Percentiles rank a stretch among this genome's conserved stretches.
phyloP scores from a whole-genome alignment of 2,113 vertebrate species.

The Thunnus maccoyii region DNA sequence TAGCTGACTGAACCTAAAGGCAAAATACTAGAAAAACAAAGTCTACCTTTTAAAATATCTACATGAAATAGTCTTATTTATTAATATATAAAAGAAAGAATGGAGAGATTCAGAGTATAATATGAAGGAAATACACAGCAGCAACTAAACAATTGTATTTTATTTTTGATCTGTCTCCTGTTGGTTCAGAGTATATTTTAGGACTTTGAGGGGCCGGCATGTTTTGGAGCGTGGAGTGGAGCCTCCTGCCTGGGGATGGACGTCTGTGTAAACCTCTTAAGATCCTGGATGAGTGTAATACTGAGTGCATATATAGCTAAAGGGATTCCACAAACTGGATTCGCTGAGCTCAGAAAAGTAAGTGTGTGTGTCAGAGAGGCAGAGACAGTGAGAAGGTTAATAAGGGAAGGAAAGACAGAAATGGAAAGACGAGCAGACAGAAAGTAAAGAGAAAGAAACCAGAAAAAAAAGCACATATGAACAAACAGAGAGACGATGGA shows the following conservation, averaged over 20 bases:
- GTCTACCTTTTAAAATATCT: too few relatives aligned
- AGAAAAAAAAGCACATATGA: neutral
- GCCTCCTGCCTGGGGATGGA: conserved; percentile 29
- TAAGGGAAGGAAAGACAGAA: neutral
- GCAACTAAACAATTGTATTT: neutral
- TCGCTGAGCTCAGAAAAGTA: neutral
- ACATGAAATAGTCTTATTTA: too few relatives aligned
- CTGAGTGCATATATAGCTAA: conserved; percentile 16
- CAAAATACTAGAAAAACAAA: too few relatives aligned
- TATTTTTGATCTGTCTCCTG: neutral
- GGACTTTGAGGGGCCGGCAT: conserved; percentile 11
- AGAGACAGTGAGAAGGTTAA: conserved; percentile 12
- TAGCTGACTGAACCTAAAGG: too few relatives aligned
- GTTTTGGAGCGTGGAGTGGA: neutral
- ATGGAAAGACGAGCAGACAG: conserved; percentile 23
- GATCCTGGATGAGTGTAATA: conserved; percentile 22
- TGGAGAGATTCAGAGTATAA: neutral
- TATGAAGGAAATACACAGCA: neutral
- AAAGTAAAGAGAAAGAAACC: conserved; percentile 5
- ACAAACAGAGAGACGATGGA: conserved; percentile 22
- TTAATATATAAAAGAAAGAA: too few relatives aligned
- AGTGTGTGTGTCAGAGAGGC: neutral
- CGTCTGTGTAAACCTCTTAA: conserved; percentile 38
- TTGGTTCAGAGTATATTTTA: conserved; percentile 1
- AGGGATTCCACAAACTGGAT: conserved; percentile 20